Evolutionary conservation across 2,113 vertebrate species (phyloP), one percentile per base, ranked within the genome.

Genomic region (Ancistrus triradiatus): DNA sequence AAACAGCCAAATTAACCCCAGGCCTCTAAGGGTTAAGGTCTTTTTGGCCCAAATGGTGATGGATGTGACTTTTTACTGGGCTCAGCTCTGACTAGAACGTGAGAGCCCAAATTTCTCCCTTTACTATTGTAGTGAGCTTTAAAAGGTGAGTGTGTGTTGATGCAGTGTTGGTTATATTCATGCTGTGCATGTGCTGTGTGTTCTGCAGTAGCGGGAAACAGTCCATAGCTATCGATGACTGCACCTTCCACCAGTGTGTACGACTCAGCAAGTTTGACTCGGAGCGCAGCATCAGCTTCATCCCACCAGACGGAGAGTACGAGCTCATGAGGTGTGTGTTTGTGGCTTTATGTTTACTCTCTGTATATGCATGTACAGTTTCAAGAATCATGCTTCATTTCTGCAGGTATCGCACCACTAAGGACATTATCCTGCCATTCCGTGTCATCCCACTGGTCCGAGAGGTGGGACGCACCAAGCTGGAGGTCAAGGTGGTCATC

Each of bases 261-360:
- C 91, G 96, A 40, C 95, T 99, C 86, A 99, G 96, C 89, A 99
- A 98, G 85, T 99, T 98, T 76, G 96, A 99, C 85, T 98, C 95
- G 0, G 96, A 99, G 84, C 90, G 96, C 51, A 99, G 96, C 85
- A 99, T 99, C 87, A 99, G 96, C 84, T 99, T 99, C 84, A 99
- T 99, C 79, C 96, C 96, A 11, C 96, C 96, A 0, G 96, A 99
- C 65, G 96, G 96, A 79, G 96, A 98, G 64, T 99, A 97, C 76
- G 95, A 99, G 82, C 94, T 99, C 70, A 99, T 99, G 96, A 96
- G 96, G 96, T 97, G 19, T 78, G 1, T 18, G 27, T 33, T 22
- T 9, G 19, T 42, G 14, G 14, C 7, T 2, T 15, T 42, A 5
- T 42, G 3, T 42, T 42, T 42, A 1, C 4, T 56, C 2, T 42